Base-by-base conservation (phyloP, 2,888 invertebrate species). In the Phymatocera aterrima region DNA sequence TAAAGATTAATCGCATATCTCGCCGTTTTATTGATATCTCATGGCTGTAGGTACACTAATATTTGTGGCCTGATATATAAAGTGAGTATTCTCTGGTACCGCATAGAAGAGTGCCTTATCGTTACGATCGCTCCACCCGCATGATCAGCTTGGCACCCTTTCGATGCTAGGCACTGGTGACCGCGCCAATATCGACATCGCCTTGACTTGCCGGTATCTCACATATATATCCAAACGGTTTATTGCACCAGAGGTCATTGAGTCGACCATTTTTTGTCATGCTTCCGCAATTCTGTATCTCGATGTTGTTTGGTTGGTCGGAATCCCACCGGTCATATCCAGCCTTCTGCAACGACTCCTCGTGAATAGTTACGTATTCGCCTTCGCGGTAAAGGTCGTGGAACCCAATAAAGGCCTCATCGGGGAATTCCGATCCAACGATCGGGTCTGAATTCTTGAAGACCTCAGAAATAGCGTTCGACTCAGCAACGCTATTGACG, bases 401-500 rank as follows among this genome's bases (percentile, higher is more conserved):
- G 28, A 61, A 77, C 40, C 77, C 61, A 31, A 77, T 61, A n/a
- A 3, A 12, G 12, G 24, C 61, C 2, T n/a, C 15, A 0, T 43
- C 18, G 2, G n/a, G 15, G 18, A 15, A n/a, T 12, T n/a, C 10
- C 10, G 21, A 5, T 0, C 46, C 61, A 61, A 21, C 5, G n/a
- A 48, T 46, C n/a, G 46, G 46, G 2, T 24, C 12, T 18, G 43
- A 31, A 2, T 12, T 43, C 12, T 61, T 15, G 15, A 31, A 60
- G 18, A 61, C n/a, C 12, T 3, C 3, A 28, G 46, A 87, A 70
- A 82, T 85, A 0, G 80, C 65, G 0, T 88, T 65, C 0, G 91
- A 85, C 77, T 92, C 92, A 0, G 80, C 80, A 0, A 87, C 80
- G 70, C 90, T 85, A 15, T 88, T 87, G 1, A 91, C 90, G 40